Base-by-base conservation (phyloP, 2,113 vertebrate genomes). In the Odocoileus virginianus region DNA sequence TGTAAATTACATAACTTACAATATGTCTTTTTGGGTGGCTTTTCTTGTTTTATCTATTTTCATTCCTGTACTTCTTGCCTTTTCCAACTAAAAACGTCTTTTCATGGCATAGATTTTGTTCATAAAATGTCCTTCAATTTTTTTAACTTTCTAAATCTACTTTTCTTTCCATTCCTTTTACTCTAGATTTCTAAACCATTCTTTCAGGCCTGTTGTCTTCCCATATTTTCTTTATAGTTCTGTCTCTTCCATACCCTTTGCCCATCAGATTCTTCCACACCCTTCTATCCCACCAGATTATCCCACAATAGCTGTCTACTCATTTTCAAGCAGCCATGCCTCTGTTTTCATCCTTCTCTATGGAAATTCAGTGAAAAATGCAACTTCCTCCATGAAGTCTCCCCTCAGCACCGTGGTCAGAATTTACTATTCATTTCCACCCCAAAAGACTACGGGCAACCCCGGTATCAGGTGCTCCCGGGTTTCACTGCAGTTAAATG, bases 391-490 rank as follows among this genome's bases (percentile, higher is more conserved):
- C 21, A 47, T 15, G 28, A 95, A 52, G 43, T 86, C 54, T 64
- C 47, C 54, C 40, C 23, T 6, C 57, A 45, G 50, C n/a, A 57
- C 64, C 19, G 43, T 2, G 9, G 61, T 33, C 67, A 82, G 71
- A 95, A 82, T 58, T 60, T 40, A 76, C 27, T 16, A 43, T 23
- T 89, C 57, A 47, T 14, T 67, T 45, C 28, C 17, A 14, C 28
- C 25, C 52, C 40, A 33, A 52, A 74, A 67, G 33, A 64, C 33
- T 55, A 15, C 0, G 5, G 4, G n/a, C n/a, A 86, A 47, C 33
- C 33, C 57, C 6, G 2, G 1, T 3, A 19, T 8, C 12, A 21
- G 5, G 1, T 0, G 0, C 8, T 23, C 19, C 17, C 23, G 2
- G 47, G 54, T 14, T 28, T 45, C 60, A 43, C 16, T 10, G 57